phyloP scores from a whole-genome alignment of 2,113 vertebrate genomes.

The Climacteris rufus region DNA sequence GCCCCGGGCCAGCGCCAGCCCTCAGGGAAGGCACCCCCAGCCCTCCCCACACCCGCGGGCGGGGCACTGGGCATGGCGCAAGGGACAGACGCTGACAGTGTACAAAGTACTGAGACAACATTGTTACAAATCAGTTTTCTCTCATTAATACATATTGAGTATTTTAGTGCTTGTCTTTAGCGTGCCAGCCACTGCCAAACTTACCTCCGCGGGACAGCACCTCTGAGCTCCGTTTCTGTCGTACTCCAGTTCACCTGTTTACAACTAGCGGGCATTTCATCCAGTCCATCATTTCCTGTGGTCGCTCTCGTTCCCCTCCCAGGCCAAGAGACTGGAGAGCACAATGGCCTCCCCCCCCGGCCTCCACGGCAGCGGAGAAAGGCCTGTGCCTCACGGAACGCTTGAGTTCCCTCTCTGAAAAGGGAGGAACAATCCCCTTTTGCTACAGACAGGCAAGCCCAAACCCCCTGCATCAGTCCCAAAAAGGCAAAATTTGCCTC shows the following conservation, averaged over 20 bases:
- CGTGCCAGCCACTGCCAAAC: not conserved
- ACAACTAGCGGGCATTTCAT: not conserved
- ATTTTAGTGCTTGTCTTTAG: not conserved
- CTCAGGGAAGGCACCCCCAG: not conserved
- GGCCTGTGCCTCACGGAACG: fast-evolving
- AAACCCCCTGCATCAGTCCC: not conserved
- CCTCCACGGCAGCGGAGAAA: not conserved
- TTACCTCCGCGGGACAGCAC: not conserved
- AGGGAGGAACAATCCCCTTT: not conserved
- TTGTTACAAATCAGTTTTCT: not conserved
- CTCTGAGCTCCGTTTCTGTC: not conserved
- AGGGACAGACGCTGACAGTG: fast-evolving
- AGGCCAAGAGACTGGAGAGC: fast-evolving
- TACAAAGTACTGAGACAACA: fast-evolving
- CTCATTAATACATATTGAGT: fast-evolving
- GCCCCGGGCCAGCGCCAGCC: fast-evolving
- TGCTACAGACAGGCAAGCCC: fast-evolving
- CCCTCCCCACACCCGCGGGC: not conserved
- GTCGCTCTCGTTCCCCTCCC: fast-evolving
- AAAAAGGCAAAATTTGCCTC: not conserved
- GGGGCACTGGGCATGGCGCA: not conserved
- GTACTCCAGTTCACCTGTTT: not conserved
- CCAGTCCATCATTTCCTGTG: fast-evolving
- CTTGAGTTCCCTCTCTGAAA: not conserved
- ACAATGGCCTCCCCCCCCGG: fast-evolving